Percentiles rank a stretch among this genome's conserved stretches.
These are phyloP conservation scores for Microcebus tavaratra DNA, from an alignment of 2,113 vertebrate species.

Conservation along the genomic window DNA sequence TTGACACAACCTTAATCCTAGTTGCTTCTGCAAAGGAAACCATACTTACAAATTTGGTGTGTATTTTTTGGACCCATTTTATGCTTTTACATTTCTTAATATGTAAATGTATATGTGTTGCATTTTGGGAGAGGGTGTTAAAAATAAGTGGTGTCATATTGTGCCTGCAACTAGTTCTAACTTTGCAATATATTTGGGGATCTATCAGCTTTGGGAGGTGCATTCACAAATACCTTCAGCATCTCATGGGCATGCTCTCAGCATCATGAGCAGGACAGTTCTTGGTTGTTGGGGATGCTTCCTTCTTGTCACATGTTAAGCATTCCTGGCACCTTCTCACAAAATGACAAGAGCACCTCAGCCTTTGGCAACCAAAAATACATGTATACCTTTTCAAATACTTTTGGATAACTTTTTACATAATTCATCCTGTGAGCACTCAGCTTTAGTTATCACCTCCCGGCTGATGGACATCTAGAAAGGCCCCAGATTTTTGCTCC, in stretches of 20 bases:
- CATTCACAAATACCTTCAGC: neutral
- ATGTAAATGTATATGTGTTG: too few relatives aligned
- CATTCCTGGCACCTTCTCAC: neutral
- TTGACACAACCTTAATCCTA: neutral
- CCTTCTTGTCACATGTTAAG: neutral
- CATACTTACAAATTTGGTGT: neutral
- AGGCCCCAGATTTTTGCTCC: neutral
- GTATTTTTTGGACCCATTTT: neutral
- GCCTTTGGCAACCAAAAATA: neutral
- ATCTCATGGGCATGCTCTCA: rapidly evolving
- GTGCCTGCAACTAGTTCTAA: neutral
- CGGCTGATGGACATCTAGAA: neutral
- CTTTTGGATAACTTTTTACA: neutral
- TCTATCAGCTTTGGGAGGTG: neutral
- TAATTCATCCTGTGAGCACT: neutral
- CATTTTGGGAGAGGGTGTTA: neutral
- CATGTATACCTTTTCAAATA: neutral
- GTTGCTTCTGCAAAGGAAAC: neutral
- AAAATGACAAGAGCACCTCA: neutral
- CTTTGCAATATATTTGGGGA: neutral
- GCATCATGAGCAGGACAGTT: neutral
- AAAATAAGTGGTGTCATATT: neutral
- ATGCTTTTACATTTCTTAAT: neutral
- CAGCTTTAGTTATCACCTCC: neutral
- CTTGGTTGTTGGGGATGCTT: neutral